These are phyloP conservation scores for Hemibagrus guttatus DNA, from an alignment of 2,797 vertebrate species.

Conservation along the genomic window DNA sequence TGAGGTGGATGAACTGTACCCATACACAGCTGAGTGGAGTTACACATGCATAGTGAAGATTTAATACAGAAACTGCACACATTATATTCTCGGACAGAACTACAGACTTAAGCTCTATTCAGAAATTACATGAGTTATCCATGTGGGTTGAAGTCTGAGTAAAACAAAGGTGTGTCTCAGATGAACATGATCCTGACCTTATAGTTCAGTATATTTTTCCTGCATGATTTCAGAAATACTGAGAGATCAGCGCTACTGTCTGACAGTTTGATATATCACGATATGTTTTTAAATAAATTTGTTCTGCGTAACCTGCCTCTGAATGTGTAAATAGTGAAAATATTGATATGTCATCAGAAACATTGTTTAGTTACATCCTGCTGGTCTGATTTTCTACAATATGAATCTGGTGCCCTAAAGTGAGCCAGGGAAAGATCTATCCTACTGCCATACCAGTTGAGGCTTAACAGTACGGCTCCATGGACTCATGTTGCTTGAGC, in stretches of 20 bases:
- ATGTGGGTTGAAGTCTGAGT: neutral
- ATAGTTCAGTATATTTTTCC: neutral
- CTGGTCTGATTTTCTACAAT: neutral
- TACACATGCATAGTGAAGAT: neutral
- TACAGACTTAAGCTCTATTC: neutral
- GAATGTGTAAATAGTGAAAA: neutral
- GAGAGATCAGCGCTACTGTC: neutral
- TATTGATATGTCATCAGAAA: neutral
- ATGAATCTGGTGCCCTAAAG: neutral
- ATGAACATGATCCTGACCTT: neutral
- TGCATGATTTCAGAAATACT: neutral
- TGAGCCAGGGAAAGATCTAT: neutral
- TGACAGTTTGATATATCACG: neutral
- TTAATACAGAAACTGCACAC: neutral
- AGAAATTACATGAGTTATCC: neutral
- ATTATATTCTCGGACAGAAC: neutral
- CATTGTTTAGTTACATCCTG: neutral
- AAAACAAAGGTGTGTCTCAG: neutral
- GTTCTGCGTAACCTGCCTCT: neutral
- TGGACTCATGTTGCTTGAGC: neutral
- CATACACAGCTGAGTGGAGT: neutral
- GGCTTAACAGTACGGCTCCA: neutral
- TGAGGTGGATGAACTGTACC: neutral
- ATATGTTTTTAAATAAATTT: neutral
- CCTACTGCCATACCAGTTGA: neutral